Conservation (phyloP, 2,797 vertebrate species). For the Falco cherrug region DNA sequence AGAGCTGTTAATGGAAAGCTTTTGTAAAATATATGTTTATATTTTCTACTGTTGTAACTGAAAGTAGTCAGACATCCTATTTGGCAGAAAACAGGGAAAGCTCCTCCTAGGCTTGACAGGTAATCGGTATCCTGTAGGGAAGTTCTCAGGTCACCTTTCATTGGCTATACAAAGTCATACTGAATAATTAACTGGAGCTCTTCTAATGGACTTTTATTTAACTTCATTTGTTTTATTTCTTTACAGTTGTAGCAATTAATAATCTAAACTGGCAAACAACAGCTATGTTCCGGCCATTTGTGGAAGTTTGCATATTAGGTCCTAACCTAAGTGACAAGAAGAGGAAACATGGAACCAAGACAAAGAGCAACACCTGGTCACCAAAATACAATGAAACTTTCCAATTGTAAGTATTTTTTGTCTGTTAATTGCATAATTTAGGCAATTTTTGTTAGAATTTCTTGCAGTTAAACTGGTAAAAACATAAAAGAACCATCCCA, state of each 20-base stretch:
- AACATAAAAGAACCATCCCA: background rate
- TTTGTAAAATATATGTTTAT: background rate
- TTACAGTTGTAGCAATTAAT: slow-evolving; percentile 90
- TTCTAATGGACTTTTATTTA: background rate
- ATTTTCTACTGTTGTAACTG: background rate
- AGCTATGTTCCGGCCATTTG: slow-evolving; percentile 97
- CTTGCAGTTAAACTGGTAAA: background rate
- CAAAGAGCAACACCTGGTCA: slow-evolving; percentile 99
- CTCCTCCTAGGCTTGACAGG: background rate
- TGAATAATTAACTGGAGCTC: background rate
- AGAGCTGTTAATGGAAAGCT: background rate
- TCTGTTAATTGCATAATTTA: background rate
- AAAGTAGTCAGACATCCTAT: background rate
- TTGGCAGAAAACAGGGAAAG: background rate
- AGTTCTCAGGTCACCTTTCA: background rate
- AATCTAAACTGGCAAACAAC: slow-evolving; percentile 95
- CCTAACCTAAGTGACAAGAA: slow-evolving; percentile 94
- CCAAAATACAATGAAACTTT: slow-evolving; percentile 99
- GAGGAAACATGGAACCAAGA: slow-evolving; percentile 97
- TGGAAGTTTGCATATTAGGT: slow-evolving; percentile 92
- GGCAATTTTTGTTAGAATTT: background rate
- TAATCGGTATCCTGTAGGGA: background rate
- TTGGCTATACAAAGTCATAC: background rate
- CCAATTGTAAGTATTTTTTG: slow-evolving; percentile 90
- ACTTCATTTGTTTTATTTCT: background rate